phyloP scores from a whole-genome alignment of 2,113 vertebrate genomes.

The Picathartes gymnocephalus region DNA sequence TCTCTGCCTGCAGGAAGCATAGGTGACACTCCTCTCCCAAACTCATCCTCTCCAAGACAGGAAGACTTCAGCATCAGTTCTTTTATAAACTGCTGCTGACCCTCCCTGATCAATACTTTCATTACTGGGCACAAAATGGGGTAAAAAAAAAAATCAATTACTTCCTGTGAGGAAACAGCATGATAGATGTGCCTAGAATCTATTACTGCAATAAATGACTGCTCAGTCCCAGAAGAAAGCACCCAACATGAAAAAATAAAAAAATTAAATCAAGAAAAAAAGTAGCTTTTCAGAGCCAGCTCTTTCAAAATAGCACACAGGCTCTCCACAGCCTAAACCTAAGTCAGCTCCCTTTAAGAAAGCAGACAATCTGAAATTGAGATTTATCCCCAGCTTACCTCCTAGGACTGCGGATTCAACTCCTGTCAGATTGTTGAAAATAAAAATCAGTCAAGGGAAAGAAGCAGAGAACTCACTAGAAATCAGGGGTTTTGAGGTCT shows the following conservation, averaged over 20 bases:
- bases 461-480: slow-evolving; percentile 59
- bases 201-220: slow-evolving; percentile 14
- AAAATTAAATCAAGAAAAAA: background rate
- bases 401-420: slow-evolving; percentile 48
- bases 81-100: slow-evolving; percentile 55
- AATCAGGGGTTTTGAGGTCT: slow-evolving; percentile 33
- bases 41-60: background rate
- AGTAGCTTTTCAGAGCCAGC: background rate
- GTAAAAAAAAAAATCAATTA: slow-evolving; percentile 25
- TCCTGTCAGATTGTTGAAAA: slow-evolving; percentile 54
- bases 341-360: slow-evolving; percentile 37
- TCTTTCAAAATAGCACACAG: background rate
- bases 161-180: slow-evolving; percentile 26
- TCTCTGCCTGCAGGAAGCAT: background rate
- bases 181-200: background rate
- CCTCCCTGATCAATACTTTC: slow-evolving; percentile 66
- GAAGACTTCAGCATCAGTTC: background rate
- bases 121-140: slow-evolving; percentile 54
- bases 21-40: background rate
- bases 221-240: background rate
- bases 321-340: background rate
- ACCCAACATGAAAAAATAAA: background rate
- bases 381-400: slow-evolving; percentile 71
- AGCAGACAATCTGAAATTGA: slow-evolving; percentile 29
- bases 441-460: slow-evolving; percentile 65